A percentile compares a stretch with the other conserved stretches of the same genome.
phyloP scores from a whole-genome alignment of 2,113 vertebrate genomes.

The Drymodes brunneopygia region DNA sequence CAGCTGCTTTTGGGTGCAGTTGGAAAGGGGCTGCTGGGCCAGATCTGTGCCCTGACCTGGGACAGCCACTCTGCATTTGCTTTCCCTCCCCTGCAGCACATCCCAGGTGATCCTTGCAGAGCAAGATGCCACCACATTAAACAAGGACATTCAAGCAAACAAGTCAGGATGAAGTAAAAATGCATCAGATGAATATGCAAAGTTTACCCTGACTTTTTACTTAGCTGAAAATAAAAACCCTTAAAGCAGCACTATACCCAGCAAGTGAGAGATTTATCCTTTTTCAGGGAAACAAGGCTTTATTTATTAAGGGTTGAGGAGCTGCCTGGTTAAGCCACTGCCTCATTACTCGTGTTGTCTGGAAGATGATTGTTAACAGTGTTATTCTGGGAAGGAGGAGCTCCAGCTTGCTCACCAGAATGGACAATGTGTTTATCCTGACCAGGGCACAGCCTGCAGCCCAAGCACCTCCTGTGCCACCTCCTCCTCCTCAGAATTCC shows the following conservation, averaged over 20 bases:
- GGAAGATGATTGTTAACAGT: not conserved
- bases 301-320: not conserved
- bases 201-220: not conserved
- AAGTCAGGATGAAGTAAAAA: not conserved
- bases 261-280: not conserved
- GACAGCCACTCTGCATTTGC: accelerated
- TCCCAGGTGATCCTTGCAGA: not conserved
- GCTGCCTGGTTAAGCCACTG: not conserved
- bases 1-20: not conserved
- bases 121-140: accelerated
- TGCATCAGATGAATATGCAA: not conserved
- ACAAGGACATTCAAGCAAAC: not conserved
- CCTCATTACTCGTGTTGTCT: not conserved
- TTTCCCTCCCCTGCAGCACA: not conserved
- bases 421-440: not conserved
- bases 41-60: not conserved
- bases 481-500: not conserved
- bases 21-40: not conserved
- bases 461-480: not conserved
- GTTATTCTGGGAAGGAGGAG: not conserved
- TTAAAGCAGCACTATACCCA: not conserved
- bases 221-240: not conserved
- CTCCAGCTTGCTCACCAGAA: not conserved
- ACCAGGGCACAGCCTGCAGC: not conserved
- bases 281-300: not conserved